phyloP scores from a whole-genome alignment of 35 echinoderm and acorn worm species.

The Stichopus chloronotus region DNA sequence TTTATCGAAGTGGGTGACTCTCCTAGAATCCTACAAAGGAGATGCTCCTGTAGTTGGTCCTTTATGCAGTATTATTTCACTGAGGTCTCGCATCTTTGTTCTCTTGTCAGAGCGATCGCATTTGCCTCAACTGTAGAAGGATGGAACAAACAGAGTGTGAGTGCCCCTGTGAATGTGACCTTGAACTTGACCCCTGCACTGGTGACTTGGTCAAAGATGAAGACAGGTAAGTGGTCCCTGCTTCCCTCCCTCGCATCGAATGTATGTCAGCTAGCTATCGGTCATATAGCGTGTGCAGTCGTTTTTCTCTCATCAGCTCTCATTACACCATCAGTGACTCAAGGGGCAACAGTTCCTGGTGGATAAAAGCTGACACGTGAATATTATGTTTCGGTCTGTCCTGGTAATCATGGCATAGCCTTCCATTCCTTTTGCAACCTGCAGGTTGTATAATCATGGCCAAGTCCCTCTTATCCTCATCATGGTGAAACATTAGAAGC shows the following conservation, averaged over 20 bases:
- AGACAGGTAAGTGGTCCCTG: constrained; percentile 70
- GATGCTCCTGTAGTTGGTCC: no score
- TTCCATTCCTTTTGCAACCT: no score
- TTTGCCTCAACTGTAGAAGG: constrained; percentile 92
- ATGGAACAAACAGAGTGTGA: constrained; percentile 99
- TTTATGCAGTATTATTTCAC: neutral
- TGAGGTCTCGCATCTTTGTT: neutral
- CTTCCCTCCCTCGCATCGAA: neutral
- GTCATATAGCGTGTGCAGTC: neutral
- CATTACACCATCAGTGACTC: neutral
- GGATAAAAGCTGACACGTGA: neutral
- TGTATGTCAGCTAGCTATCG: neutral
- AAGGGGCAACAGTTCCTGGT: neutral
- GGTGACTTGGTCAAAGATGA: constrained; percentile 75
- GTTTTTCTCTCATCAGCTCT: neutral
- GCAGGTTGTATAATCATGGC: no score
- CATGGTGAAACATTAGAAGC: no score
- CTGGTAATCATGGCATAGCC: no score
- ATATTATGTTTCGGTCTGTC: no score
- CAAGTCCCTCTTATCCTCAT: no score
- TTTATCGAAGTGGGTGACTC: no score
- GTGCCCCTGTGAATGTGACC: constrained; percentile 95
- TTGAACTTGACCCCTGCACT: constrained; percentile 77
- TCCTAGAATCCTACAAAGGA: no score
- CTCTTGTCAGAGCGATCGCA: constrained; percentile 74